Percentiles rank a stretch among this genome's conserved stretches.
These are phyloP conservation scores for Campoletis raptor DNA, from an alignment of 2,888 invertebrate species.

Conservation along the genomic window DNA sequence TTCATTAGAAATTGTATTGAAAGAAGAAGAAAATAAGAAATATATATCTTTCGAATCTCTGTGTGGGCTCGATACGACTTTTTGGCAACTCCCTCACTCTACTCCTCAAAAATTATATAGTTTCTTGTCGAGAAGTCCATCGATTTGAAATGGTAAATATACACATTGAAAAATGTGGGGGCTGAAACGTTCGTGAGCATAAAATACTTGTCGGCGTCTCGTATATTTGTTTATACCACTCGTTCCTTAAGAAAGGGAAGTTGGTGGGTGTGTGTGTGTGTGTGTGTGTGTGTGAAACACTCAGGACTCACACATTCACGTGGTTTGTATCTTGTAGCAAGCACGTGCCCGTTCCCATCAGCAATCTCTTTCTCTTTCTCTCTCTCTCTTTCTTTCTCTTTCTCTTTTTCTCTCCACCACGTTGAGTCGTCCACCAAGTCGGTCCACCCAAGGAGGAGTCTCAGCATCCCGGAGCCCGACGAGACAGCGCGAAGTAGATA, in stretches of 20 bases:
- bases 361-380: conserved; percentile 5
- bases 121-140: conserved; percentile 3
- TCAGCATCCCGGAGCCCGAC: conserved; percentile 5
- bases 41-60: neutral
- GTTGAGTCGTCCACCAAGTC: conserved; percentile 31
- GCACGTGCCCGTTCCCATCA: conserved; percentile 65
- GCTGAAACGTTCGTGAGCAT: conserved; percentile 28
- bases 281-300: conserved; percentile 4
- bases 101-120: neutral
- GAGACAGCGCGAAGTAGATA: conserved; percentile 64
- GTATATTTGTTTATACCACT: conserved; percentile 60
- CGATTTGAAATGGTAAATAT: conserved; percentile 15
- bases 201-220: conserved; percentile 55
- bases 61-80: neutral
- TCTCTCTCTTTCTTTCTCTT: neutral
- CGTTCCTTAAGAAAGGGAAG: conserved; percentile 23
- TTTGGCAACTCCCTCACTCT: neutral
- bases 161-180: neutral
- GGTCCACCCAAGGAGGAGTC: conserved; percentile 40
- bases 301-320: conserved; percentile 13
- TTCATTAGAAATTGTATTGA: neutral
- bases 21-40: neutral
- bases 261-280: neutral
- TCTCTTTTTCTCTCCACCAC: conserved; percentile 20
- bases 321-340: conserved; percentile 58